A percentile compares a stretch with the other conserved stretches of the same genome.
These are phyloP conservation scores for Chaetorhynchus papuensis DNA, from an alignment of 2,113 vertebrate species.

Conservation along the genomic window DNA sequence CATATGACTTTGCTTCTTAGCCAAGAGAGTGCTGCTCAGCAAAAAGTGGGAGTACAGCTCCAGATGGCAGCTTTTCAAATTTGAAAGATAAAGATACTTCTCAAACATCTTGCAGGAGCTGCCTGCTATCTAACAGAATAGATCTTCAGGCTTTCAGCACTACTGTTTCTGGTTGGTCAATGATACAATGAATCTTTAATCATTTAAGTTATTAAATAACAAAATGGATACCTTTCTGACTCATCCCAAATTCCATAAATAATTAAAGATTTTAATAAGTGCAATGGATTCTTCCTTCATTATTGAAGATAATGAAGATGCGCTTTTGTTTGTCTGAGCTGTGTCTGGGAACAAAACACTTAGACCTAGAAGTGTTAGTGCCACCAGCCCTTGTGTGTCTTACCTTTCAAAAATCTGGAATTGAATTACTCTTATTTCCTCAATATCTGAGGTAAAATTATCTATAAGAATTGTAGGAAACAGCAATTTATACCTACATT, in stretches of 20 bases:
- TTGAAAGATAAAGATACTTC: constrained; percentile 14
- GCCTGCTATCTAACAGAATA: not conserved
- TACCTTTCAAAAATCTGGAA: not conserved
- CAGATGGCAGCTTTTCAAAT: constrained; percentile 34
- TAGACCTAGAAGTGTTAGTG: not conserved
- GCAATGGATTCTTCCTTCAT: not conserved
- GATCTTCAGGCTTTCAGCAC: not conserved
- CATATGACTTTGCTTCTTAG: not conserved
- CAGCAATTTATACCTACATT: not conserved
- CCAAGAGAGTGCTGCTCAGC: not conserved
- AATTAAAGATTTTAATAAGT: not conserved
- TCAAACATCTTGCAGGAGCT: not conserved
- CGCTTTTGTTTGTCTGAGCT: not conserved
- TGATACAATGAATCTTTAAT: not conserved
- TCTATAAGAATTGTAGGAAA: not conserved
- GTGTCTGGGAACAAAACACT: not conserved
- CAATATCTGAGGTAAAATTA: not conserved
- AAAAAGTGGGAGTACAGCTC: not conserved
- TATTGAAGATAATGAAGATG: not conserved
- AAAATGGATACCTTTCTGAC: not conserved
- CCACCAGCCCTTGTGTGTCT: not conserved
- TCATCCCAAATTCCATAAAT: not conserved
- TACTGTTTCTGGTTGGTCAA: not conserved
- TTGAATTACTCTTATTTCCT: not conserved
- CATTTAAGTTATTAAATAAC: not conserved